These are phyloP conservation scores for Lithophane ornitopus DNA, from an alignment of 2,888 invertebrate genomes.

Conservation along the genomic window DNA sequence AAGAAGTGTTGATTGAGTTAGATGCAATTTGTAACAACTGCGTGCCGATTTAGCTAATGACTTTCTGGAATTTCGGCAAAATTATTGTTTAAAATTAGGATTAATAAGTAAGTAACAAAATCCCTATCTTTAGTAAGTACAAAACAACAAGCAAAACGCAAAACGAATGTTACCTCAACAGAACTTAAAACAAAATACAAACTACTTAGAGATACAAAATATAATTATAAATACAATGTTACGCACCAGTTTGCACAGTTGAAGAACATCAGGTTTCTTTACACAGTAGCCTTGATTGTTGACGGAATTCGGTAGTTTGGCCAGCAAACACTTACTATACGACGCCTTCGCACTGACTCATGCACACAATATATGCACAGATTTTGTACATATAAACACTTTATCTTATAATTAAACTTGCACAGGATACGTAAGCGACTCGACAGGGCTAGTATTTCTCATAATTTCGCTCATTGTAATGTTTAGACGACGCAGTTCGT, in stretches of 20 bases:
- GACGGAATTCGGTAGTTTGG: constrained; percentile 70
- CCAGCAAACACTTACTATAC: constrained; percentile 45
- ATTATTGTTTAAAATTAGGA: neutral
- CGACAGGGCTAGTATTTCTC: constrained; percentile 69
- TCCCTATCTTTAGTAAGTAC: neutral
- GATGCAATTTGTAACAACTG: neutral
- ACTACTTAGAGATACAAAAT: constrained; percentile 41
- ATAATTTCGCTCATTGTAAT: constrained; percentile 78
- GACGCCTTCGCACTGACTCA: constrained; percentile 42
- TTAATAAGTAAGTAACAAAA: neutral
- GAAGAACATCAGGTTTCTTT: constrained; percentile 65
- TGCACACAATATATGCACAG: constrained; percentile 27
- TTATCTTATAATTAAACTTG: constrained; percentile 63
- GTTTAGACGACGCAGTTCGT: constrained; percentile 77
- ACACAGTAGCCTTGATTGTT: constrained; percentile 76
- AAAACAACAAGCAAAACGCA: constrained; percentile 14
- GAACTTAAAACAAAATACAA: constrained; percentile 11
- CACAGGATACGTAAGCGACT: constrained; percentile 58
- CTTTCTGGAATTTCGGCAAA: neutral
- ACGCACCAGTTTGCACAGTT: constrained; percentile 69
- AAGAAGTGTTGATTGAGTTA: constrained; percentile 7
- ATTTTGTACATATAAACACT: constrained; percentile 61
- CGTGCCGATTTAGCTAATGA: neutral
- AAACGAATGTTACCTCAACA: constrained; percentile 1
- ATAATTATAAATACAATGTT: constrained; percentile 46